Conservation (phyloP, 1,140 invertebrate genomes). For the Danaus plexippus region DNA sequence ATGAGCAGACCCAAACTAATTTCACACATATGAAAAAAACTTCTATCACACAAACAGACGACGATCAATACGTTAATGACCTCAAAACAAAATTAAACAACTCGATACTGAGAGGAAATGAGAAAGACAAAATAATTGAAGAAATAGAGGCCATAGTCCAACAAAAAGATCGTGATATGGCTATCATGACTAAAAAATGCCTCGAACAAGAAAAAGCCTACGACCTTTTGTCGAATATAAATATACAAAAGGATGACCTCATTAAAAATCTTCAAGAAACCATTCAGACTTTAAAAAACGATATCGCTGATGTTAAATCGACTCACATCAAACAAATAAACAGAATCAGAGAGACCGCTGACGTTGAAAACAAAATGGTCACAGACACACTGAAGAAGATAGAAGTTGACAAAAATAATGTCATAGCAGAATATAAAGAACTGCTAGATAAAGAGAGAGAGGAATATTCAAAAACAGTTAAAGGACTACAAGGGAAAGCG, state of each 20-base stretch:
- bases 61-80: slow-evolving; percentile 24
- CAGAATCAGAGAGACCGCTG: slow-evolving; percentile 23
- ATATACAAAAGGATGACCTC: slow-evolving; percentile 36
- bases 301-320: slow-evolving; percentile 35
- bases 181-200: slow-evolving; percentile 36
- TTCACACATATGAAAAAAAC: slow-evolving; percentile 18
- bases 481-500: slow-evolving; percentile 49
- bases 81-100: slow-evolving; percentile 28
- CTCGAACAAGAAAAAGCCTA: slow-evolving; percentile 31
- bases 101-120: slow-evolving; percentile 28
- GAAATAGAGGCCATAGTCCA: slow-evolving; percentile 29
- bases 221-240: slow-evolving; percentile 31
- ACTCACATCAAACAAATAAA: slow-evolving; percentile 25
- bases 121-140: slow-evolving; percentile 30
- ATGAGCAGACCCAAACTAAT: slow-evolving; percentile 32
- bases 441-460: slow-evolving; percentile 55
- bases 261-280: slow-evolving; percentile 33
- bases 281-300: slow-evolving; percentile 33
- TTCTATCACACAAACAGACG: slow-evolving; percentile 37
- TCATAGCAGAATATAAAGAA: slow-evolving; percentile 55
- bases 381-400: slow-evolving; percentile 46
- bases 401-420: slow-evolving; percentile 55
- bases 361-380: slow-evolving; percentile 46
- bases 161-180: slow-evolving; percentile 33
- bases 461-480: slow-evolving; percentile 47